Percentiles rank a stretch among this genome's conserved stretches.
Conservation (phyloP, 2,888 invertebrate genomes). For the Caenorhabditis wallacei region DNA sequence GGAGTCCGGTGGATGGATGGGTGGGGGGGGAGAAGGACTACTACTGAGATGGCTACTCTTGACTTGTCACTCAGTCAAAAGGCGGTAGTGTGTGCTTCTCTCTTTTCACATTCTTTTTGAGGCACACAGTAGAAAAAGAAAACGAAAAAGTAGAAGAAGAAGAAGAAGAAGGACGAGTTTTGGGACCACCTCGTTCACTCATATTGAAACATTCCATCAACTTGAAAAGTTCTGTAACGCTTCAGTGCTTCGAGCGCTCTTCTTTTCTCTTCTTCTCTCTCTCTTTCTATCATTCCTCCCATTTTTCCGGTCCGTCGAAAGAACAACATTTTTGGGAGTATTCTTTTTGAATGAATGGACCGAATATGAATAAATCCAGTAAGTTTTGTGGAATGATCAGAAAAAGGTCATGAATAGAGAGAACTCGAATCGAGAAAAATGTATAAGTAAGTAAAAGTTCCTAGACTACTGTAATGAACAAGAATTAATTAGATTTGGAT, state of each 20-base stretch:
- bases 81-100: constrained; percentile 43
- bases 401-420: constrained; percentile 18
- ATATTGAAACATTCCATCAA: constrained; percentile 64
- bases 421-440: background rate
- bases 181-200: constrained; percentile 64
- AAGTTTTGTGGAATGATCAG: constrained; percentile 15
- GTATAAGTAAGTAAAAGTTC: background rate
- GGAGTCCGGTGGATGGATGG: constrained; percentile 41
- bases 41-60: constrained; percentile 61
- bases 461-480: too few relatives aligned
- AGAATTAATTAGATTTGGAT: too few relatives aligned
- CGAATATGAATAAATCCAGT: constrained; percentile 21
- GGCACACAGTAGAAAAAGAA: constrained; percentile 33
- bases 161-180: constrained; percentile 33
- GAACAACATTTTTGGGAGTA: constrained; percentile 11
- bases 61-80: constrained; percentile 64
- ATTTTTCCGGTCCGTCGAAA: constrained; percentile 13
- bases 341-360: background rate
- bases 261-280: constrained; percentile 11
- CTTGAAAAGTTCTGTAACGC: constrained; percentile 60
- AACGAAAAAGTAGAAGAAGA: constrained; percentile 22
- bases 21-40: constrained; percentile 47
- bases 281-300: background rate
- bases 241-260: constrained; percentile 39
- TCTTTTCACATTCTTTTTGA: constrained; percentile 59